A percentile compares a stretch with the other conserved stretches of the same genome.
Conservation (phyloP, 1,140 invertebrate genomes). For the Pseudachorutes palmiensis region DNA sequence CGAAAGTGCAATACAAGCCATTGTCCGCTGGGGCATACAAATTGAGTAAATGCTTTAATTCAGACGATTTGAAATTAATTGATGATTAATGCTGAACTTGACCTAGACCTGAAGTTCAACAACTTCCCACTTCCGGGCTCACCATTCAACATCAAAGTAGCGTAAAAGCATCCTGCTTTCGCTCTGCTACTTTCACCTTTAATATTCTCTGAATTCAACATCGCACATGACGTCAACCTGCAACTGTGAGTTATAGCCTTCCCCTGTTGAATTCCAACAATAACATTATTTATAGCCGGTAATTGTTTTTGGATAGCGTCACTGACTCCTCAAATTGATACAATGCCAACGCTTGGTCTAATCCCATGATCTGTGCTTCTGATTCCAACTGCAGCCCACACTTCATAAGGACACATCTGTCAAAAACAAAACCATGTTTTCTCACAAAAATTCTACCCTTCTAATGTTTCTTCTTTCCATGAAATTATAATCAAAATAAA, state of each 20-base stretch:
- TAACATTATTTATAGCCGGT: neutral
- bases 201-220: too few relatives aligned
- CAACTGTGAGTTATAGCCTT: neutral
- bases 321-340: neutral
- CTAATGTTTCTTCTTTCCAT: neutral
- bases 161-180: neutral
- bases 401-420: neutral
- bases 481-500: neutral
- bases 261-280: neutral
- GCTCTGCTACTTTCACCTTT: too few relatives aligned
- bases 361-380: neutral
- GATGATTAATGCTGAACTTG: slow-evolving; percentile 10
- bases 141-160: slow-evolving; percentile 30
- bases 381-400: neutral
- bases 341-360: neutral
- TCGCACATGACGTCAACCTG: neutral
- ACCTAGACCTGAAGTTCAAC: slow-evolving; percentile 24
- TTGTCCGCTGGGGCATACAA: slow-evolving; percentile 29
- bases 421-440: neutral
- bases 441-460: neutral
- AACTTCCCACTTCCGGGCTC: slow-evolving; percentile 26
- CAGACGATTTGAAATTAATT: slow-evolving; percentile 9
- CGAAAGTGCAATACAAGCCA: slow-evolving; percentile 29
- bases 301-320: neutral
- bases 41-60: slow-evolving; percentile 8